phyloP scores from a whole-genome alignment of 2,888 invertebrate genomes.

The Apodemia duryi region DNA sequence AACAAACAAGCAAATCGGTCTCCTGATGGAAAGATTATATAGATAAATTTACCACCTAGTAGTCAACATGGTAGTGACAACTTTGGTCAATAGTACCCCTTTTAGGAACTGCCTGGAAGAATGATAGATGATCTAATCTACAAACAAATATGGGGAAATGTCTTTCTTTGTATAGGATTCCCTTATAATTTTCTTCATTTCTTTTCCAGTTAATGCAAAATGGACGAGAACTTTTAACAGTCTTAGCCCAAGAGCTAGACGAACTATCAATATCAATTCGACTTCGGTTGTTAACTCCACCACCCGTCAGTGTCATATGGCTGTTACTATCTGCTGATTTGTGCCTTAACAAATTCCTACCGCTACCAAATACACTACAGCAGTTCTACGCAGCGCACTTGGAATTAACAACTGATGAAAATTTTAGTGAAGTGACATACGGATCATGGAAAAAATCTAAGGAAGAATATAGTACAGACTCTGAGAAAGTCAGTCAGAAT shows the following conservation, averaged over 20 bases:
- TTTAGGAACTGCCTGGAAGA: too few relatives aligned
- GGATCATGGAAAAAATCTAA: slow-evolving; percentile 68
- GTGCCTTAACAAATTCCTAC: slow-evolving; percentile 68
- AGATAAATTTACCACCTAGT: too few relatives aligned
- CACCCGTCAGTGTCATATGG: slow-evolving; percentile 65
- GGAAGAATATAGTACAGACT: slow-evolving; percentile 43
- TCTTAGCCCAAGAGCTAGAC: slow-evolving; percentile 58
- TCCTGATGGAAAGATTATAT: too few relatives aligned
- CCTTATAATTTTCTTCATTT: not conserved
- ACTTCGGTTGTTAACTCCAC: slow-evolving; percentile 54
- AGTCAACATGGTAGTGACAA: too few relatives aligned
- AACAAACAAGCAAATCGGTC: too few relatives aligned
- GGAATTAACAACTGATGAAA: slow-evolving; percentile 58
- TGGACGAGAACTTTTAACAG: slow-evolving; percentile 60
- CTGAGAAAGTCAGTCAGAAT: slow-evolving; percentile 51
- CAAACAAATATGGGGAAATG: too few relatives aligned
- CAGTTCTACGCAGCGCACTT: slow-evolving; percentile 70
- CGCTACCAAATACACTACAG: slow-evolving; percentile 62
- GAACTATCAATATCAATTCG: slow-evolving; percentile 64
- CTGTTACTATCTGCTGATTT: slow-evolving; percentile 61
- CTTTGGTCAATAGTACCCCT: too few relatives aligned
- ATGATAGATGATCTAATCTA: too few relatives aligned
- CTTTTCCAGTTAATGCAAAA: slow-evolving; percentile 68
- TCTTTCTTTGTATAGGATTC: too few relatives aligned
- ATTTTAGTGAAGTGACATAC: slow-evolving; percentile 63